Base-by-base conservation (phyloP, 1,140 invertebrate genomes). In the Drosophila rufa region DNA sequence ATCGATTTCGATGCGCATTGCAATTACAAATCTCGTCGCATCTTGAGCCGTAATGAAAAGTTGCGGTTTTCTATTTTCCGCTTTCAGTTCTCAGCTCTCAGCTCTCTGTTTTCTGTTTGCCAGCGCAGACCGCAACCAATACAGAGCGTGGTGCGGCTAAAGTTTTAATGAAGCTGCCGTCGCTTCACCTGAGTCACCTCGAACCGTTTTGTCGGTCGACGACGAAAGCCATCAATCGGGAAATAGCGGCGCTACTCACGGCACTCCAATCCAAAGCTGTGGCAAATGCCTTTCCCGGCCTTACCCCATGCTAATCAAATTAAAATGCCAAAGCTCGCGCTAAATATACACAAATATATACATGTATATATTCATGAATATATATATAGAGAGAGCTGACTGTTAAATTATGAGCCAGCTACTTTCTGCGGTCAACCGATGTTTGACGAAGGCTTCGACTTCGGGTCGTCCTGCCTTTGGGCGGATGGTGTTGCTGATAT, bases 41-140 rank as follows among this genome's bases (percentile, higher is more conserved):
- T 70, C 45, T 70, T 69, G 51, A 71, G 69, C 53, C 69, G 9
- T 73, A 73, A 73, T 73, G 67, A 73, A 73, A 73, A 73, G 69
- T 73, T 73, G 69, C 30, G 69, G 69, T 55, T 56, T 48, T 46
- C 67, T n/a, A n/a, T 48, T 47, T 57, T 36, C 36, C 19, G 33
- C 0, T 42, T 42, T 36, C 67, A 30, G 27, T 27, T 47, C 45
- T 12, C 36, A 11, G 36, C 11, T 56, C 45, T 46, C 9, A 25
- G 53, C 25, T 56, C 11, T 40, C 17, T 38, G 33, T 38, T 55
- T 40, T 40, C 17, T 38, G 33, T 38, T 55, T 40, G n/a, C 9
- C 17, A 48, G 36, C n/a, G 25, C 46, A 30, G 38, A 74, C 70
- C 70, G 40, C 70, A 74, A 60, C 70, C 70, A 59, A 59, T 17